Percentiles rank a stretch among this genome's conserved stretches.
phyloP scores from a whole-genome alignment of 2,113 vertebrate species.

The Ranitomeya variabilis region DNA sequence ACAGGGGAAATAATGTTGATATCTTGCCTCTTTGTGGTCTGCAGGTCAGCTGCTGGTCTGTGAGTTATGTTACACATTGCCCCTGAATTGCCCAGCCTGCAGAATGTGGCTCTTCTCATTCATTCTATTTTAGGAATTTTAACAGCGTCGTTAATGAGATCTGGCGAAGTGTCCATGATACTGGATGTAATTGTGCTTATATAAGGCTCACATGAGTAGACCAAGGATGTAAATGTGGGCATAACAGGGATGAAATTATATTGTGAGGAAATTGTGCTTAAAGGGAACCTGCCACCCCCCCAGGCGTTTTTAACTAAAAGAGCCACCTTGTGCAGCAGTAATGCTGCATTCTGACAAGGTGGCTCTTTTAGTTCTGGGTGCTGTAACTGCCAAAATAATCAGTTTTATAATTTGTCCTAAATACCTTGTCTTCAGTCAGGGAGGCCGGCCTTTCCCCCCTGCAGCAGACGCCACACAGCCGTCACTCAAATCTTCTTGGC shows the following conservation, averaged over 20 bases:
- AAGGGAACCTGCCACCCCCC: too few species aligned
- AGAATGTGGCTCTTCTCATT: not conserved
- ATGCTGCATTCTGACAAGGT: too few species aligned
- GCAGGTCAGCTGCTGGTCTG: conserved; percentile 12
- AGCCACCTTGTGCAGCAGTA: too few species aligned
- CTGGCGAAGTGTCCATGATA: not conserved
- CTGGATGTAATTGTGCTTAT: not conserved
- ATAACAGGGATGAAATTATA: not conserved
- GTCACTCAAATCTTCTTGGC: too few species aligned
- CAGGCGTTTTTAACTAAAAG: too few species aligned
- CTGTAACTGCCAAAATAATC: too few species aligned
- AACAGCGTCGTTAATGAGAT: not conserved
- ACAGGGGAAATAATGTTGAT: not conserved
- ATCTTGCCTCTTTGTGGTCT: not conserved
- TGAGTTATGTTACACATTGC: not conserved
- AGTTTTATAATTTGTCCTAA: too few species aligned
- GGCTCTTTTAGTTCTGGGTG: too few species aligned
- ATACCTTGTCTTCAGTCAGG: too few species aligned
- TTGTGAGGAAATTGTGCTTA: not conserved
- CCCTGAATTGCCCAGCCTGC: not conserved
- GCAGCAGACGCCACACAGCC: too few species aligned
- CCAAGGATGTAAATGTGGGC: not conserved
- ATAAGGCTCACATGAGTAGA: not conserved
- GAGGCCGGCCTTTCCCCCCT: too few species aligned
- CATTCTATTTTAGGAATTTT: not conserved